Percentiles rank a stretch among this genome's conserved stretches.
phyloP scores from a whole-genome alignment of 2,113 vertebrate species.

The Turdus rufiventris region DNA sequence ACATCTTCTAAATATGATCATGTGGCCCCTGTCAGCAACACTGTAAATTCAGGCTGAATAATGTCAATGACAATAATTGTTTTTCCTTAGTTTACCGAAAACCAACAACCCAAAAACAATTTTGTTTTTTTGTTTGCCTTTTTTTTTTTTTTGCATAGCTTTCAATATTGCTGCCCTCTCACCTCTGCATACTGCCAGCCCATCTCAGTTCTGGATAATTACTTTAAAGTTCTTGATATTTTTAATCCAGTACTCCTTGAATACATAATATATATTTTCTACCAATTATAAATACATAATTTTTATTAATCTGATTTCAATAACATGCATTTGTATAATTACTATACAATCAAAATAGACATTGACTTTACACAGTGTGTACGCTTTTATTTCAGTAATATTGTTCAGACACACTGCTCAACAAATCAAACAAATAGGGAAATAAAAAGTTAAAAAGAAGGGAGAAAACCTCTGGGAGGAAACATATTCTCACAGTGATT shows the following conservation, averaged over 20 bases:
- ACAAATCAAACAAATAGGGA: constrained; percentile 61
- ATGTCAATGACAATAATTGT: constrained; percentile 24
- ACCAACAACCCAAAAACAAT: background rate
- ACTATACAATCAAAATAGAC: constrained; percentile 78
- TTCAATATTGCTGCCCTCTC: constrained; percentile 68
- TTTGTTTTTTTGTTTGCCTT: background rate
- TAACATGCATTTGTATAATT: constrained; percentile 78
- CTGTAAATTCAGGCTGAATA: constrained; percentile 59
- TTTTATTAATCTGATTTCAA: constrained; percentile 72
- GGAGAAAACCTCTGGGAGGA: constrained; percentile 24
- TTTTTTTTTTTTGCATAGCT: constrained; percentile 71
- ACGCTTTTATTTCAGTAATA: constrained; percentile 67
- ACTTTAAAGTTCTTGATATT: constrained; percentile 47
- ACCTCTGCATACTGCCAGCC: constrained; percentile 55
- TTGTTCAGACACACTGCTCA: constrained; percentile 70
- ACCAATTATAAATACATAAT: constrained; percentile 76
- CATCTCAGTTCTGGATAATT: constrained; percentile 52
- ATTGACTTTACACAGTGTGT: constrained; percentile 71
- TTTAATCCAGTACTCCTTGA: constrained; percentile 59
- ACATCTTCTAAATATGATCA: constrained; percentile 54
- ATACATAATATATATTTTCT: constrained; percentile 73
- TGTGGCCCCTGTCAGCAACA: constrained; percentile 58
- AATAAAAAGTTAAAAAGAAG: constrained; percentile 30
- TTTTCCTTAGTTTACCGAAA: constrained; percentile 46
- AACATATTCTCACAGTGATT: constrained; percentile 70